Conservation (phyloP, 2,113 vertebrate species). For the Solenodon paradoxus region DNA sequence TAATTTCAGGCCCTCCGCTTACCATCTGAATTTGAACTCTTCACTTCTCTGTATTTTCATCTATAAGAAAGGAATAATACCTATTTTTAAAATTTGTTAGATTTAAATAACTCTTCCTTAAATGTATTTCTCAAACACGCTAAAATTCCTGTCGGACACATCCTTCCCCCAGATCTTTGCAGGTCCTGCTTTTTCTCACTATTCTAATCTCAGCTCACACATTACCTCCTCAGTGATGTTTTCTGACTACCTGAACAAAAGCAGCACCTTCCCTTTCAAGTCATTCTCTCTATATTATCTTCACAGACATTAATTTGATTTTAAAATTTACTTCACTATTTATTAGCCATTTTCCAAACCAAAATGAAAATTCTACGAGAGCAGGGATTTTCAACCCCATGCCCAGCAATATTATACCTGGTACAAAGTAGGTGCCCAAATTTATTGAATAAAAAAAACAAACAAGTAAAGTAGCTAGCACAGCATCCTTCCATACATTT, state of each 20-base stretch:
- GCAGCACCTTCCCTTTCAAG: not conserved
- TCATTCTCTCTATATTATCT: not conserved
- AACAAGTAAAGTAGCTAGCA: not conserved
- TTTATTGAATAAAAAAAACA: not conserved
- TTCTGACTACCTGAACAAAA: not conserved
- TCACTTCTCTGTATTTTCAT: not conserved
- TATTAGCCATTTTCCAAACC: not conserved
- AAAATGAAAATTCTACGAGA: not conserved
- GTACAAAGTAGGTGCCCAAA: not conserved
- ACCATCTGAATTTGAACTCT: not conserved
- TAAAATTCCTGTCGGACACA: not conserved
- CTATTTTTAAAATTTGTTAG: not conserved
- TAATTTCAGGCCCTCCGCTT: not conserved
- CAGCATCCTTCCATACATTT: not conserved
- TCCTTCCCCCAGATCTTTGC: not conserved
- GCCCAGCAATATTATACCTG: not conserved
- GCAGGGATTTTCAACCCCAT: not conserved
- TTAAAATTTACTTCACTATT: not conserved
- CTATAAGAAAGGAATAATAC: not conserved
- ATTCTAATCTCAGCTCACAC: not conserved
- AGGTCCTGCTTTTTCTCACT: not conserved
- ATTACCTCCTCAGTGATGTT: not conserved
- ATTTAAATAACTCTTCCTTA: not conserved
- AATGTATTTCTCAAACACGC: not conserved
- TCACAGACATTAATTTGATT: not conserved